Base-by-base conservation (phyloP, 2,113 vertebrate species). In the Setophaga kirtlandii region DNA sequence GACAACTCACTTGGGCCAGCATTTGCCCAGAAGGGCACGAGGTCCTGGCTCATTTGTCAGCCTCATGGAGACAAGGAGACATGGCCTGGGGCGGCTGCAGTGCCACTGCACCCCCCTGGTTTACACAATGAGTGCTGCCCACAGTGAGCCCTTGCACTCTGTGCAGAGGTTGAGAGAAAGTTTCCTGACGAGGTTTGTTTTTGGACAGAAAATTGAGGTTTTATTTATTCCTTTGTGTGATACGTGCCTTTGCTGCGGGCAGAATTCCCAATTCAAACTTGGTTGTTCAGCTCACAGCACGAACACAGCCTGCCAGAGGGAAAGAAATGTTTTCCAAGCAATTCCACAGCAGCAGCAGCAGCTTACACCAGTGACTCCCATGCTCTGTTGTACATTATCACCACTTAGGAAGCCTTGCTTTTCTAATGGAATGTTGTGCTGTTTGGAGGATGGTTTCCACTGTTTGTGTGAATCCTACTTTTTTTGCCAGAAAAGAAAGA, bases 41-140 rank as follows among this genome's bases (percentile, higher is more conserved):
- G 42, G 39, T 93, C 55, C 73, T 55, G 37, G 42, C 59, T 89
- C n/a, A 22, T 77, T 96, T 90, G 58, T 88, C 91, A 89, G 14
- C 27, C 33, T 85, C 30, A 2, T 15, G 33, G 53, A 75, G 58
- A 56, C 27, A 9, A 9, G 56, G 30, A 63, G 47, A 46, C 27
- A 3, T 62, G 42, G 41, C 37, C 53, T 0, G 1, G 39, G 41
- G 79, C 62, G 49, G 27, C 67, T 11, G 1, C 75, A 92, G 52
- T 68, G 70, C 44, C n/a, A 12, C 71, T 37, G 68, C 68, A 46
- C 63, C n/a, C 23, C n/a, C 22, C 11, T 71, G 37, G 37, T 90
- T 94, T 80, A 59, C 30, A 9, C 59, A 86, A 80, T 31, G 71
- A 56, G 60, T 18, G 60, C 49, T 53, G 2, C 68, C 63, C 23